Conservation (phyloP, 2,888 invertebrate species). For the Ramazzottius varieornatus region DNA sequence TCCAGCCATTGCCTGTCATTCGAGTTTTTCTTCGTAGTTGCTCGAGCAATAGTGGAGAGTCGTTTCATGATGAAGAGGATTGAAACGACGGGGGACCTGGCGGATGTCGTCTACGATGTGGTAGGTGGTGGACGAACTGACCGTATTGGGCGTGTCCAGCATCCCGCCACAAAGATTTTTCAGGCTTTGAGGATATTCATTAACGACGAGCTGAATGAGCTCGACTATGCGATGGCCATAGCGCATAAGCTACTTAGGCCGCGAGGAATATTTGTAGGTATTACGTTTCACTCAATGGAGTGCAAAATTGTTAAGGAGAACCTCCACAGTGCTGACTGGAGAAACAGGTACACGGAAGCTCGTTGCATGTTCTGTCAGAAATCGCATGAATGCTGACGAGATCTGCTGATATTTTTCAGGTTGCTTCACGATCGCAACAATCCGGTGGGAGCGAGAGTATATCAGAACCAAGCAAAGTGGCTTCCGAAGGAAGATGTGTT, state of each 20-base stretch:
- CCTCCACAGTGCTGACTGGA: constrained; percentile 23
- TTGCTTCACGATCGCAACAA: background rate
- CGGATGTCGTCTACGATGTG: constrained; percentile 40
- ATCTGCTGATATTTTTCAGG: too few relatives aligned
- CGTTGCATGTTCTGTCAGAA: constrained; percentile 13
- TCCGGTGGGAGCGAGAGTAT: constrained; percentile 19
- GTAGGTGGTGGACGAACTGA: constrained; percentile 30
- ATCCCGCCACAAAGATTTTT: constrained; percentile 70
- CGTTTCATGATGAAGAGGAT: constrained; percentile 45
- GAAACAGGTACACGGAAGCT: background rate
- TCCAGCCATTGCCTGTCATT: too few relatives aligned
- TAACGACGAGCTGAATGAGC: constrained; percentile 80
- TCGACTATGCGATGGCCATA: constrained; percentile 56
- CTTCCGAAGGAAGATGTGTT: constrained; percentile 35
- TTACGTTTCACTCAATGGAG: constrained; percentile 75
- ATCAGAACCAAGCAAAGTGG: constrained; percentile 34
- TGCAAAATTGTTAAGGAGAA: constrained; percentile 77
- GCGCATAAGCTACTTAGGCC: constrained; percentile 46
- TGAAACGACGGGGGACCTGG: constrained; percentile 53
- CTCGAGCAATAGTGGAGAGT: constrained; percentile 56
- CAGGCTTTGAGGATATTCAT: constrained; percentile 79
- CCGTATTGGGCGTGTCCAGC: constrained; percentile 43
- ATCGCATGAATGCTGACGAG: too few relatives aligned
- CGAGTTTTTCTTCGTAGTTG: constrained; percentile 27
- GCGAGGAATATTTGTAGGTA: constrained; percentile 47